phyloP scores from a whole-genome alignment of 2,888 invertebrate species.

The Catocala fraxini region DNA sequence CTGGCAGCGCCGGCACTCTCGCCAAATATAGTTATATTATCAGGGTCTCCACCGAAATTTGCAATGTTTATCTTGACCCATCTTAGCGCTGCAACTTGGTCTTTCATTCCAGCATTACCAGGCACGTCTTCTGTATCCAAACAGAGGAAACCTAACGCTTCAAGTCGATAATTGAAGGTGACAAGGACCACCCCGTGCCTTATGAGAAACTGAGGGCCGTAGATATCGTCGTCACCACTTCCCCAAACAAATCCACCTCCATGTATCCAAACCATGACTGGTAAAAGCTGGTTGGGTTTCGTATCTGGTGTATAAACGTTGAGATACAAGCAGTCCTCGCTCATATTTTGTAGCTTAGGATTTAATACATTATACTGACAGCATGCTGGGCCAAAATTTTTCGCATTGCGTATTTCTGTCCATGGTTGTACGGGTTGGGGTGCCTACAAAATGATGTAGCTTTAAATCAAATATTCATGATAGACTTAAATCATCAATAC shows the following conservation, averaged over 20 bases:
- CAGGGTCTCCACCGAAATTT: slow-evolving; percentile 74
- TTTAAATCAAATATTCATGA: neutral
- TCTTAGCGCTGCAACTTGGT: slow-evolving; percentile 75
- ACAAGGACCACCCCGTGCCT: slow-evolving; percentile 72
- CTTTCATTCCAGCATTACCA: slow-evolving; percentile 82
- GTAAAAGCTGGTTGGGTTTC: slow-evolving; percentile 51
- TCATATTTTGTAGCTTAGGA: slow-evolving; percentile 45
- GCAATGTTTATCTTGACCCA: slow-evolving; percentile 77
- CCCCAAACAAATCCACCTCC: slow-evolving; percentile 70
- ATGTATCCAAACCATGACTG: slow-evolving; percentile 78
- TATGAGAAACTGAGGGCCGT: slow-evolving; percentile 75
- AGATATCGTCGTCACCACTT: slow-evolving; percentile 68
- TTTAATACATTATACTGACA: slow-evolving; percentile 20
- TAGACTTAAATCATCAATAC: too few relatives aligned
- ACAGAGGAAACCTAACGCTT: slow-evolving; percentile 73
- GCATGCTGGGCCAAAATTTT: slow-evolving; percentile 54
- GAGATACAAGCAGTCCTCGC: slow-evolving; percentile 76
- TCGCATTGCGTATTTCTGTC: slow-evolving; percentile 65
- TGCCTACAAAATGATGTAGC: slow-evolving; percentile 48
- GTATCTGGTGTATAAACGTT: slow-evolving; percentile 75
- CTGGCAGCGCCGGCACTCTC: slow-evolving; percentile 76
- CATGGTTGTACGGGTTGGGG: slow-evolving; percentile 62
- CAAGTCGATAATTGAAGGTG: slow-evolving; percentile 77
- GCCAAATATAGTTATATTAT: slow-evolving; percentile 79
- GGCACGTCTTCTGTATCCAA: slow-evolving; percentile 75